Percentiles rank a stretch among this genome's conserved stretches.
Conservation (phyloP, 2,113 vertebrate species). For the Rynchops niger region DNA sequence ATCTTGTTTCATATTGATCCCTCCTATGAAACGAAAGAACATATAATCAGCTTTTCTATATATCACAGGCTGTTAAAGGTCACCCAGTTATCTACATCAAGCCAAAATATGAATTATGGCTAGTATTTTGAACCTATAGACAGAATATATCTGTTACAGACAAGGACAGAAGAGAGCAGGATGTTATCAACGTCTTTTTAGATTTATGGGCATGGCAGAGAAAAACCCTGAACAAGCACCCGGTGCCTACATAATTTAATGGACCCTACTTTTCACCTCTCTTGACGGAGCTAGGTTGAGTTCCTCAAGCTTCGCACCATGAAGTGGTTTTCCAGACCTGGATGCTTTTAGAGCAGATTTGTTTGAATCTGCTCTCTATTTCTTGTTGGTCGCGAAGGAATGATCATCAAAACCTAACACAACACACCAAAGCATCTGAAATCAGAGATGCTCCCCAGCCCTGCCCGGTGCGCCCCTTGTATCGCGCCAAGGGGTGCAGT, state of each 20-base stretch:
- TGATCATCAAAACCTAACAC: not conserved
- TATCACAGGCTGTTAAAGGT: conserved; percentile 47
- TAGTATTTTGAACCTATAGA: not conserved
- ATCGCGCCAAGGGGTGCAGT: not conserved
- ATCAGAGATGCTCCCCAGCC: not conserved
- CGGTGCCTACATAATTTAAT: not conserved
- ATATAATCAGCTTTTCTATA: conserved; percentile 37
- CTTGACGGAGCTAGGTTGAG: not conserved
- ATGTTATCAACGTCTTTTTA: not conserved
- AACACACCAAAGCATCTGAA: not conserved
- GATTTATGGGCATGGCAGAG: not conserved
- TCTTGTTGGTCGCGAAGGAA: not conserved
- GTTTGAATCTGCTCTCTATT: not conserved
- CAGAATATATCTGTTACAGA: not conserved
- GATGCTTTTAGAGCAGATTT: not conserved
- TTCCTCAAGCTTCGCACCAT: not conserved
- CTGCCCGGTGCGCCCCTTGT: accelerated
- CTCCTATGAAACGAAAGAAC: conserved; percentile 4
- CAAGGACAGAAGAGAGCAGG: not conserved
- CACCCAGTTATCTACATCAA: not conserved
- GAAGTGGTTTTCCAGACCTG: not conserved
- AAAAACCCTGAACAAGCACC: not conserved
- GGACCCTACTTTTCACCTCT: not conserved
- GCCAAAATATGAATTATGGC: conserved; percentile 16
- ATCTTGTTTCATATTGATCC: conserved; percentile 28